These are phyloP conservation scores for Ondatra zibethicus DNA, from an alignment of 2,113 vertebrate genomes.

Conservation along the genomic window DNA sequence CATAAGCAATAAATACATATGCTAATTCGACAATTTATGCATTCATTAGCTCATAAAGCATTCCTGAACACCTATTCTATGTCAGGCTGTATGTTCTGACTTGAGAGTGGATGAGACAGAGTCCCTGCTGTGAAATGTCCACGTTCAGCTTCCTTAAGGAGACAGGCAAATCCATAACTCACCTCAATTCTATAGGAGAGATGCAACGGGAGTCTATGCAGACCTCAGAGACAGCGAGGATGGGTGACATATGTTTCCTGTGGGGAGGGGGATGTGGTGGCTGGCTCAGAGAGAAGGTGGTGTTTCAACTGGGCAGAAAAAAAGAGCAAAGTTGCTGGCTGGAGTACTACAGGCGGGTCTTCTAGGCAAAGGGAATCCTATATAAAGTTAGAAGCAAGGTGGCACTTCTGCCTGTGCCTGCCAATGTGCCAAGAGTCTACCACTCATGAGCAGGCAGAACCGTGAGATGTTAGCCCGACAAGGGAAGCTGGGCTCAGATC, in stretches of 20 bases:
- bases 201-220: background rate
- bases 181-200: background rate
- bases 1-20: slow-evolving; percentile 34
- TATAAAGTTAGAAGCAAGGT: background rate
- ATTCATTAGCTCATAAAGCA: slow-evolving; percentile 61
- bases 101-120: background rate
- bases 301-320: background rate
- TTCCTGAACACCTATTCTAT: background rate
- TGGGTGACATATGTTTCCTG: background rate
- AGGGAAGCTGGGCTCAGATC: background rate
- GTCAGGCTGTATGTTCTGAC: background rate
- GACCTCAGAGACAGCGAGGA: background rate
- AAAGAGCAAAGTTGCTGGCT: background rate
- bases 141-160: background rate
- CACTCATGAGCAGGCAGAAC: background rate
- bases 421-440: background rate
- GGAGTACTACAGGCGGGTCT: background rate
- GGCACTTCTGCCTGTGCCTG: background rate
- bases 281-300: background rate
- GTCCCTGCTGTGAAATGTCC: slow-evolving; percentile 17
- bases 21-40: slow-evolving; percentile 37
- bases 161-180: background rate
- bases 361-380: background rate
- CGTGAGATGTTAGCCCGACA: background rate
- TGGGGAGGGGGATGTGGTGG: background rate